A percentile compares a stretch with the other conserved stretches of the same genome.
phyloP scores from a whole-genome alignment of 2,797 vertebrate species.

The Coendou prehensilis region DNA sequence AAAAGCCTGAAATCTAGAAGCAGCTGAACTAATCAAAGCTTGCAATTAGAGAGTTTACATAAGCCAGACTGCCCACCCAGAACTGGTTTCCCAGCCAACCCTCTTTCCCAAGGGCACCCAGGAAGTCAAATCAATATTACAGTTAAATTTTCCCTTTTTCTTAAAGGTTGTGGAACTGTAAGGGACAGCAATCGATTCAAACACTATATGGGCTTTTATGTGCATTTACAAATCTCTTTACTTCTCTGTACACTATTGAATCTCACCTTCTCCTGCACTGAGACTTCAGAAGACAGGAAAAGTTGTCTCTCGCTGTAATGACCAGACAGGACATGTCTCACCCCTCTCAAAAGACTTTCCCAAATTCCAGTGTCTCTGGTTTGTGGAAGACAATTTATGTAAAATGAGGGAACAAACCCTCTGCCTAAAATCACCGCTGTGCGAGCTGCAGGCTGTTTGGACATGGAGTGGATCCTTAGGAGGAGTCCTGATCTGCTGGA shows the following conservation, averaged over 20 bases:
- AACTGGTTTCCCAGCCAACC: slow-evolving; percentile 5
- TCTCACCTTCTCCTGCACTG: neutral
- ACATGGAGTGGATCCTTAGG: neutral
- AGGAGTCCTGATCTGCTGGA: neutral
- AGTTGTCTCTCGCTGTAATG: neutral
- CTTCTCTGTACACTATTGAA: neutral
- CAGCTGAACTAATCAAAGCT: slow-evolving; percentile 58
- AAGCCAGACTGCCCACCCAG: slow-evolving; percentile 10
- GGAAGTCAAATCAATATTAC: slow-evolving; percentile 55
- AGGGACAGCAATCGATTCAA: neutral
- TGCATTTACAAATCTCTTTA: neutral
- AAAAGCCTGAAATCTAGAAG: slow-evolving; percentile 65
- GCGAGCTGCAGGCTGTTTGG: neutral
- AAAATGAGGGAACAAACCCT: neutral
- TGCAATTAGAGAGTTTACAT: slow-evolving; percentile 32
- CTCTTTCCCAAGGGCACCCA: neutral
- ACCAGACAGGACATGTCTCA: neutral
- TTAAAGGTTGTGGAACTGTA: slow-evolving; percentile 49
- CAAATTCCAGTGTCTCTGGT: neutral
- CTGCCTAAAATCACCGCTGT: fast-evolving
- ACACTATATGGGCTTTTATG: neutral
- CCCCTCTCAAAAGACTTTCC: neutral
- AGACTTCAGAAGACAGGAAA: neutral
- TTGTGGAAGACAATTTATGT: neutral
- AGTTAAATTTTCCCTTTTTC: slow-evolving; percentile 56